A percentile compares a stretch with the other conserved stretches of the same genome.
Evolutionary conservation across 2,113 vertebrate genomes (phyloP).

Genomic region (Myiagra hebetior): DNA sequence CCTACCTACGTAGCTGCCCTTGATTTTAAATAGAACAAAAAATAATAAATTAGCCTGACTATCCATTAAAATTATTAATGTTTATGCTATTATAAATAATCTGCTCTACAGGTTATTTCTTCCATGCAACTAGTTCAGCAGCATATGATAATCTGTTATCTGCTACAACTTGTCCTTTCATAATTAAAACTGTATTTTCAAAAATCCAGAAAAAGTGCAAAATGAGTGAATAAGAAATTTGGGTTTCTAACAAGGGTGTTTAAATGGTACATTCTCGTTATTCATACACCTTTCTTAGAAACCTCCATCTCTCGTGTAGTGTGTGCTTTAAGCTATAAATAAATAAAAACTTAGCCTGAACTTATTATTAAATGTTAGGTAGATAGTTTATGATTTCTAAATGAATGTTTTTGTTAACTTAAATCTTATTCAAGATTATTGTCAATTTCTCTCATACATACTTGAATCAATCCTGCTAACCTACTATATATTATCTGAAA

Average conservation of each 20-base stretch:
- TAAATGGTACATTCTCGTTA: background rate
- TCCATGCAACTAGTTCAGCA: background rate
- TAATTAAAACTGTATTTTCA: background rate
- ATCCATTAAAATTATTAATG: background rate
- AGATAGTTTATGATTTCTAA: background rate
- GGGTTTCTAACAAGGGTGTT: background rate
- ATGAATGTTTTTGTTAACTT: background rate
- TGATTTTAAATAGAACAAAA: background rate
- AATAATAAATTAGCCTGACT: background rate
- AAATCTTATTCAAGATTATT: constrained; percentile 27
- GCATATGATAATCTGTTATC: background rate
- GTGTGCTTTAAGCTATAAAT: background rate
- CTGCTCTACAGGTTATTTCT: background rate
- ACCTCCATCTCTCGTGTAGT: background rate
- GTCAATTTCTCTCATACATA: background rate
- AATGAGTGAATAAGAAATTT: background rate
- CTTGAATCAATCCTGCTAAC: background rate
- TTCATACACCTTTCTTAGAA: background rate
- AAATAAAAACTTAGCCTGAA: background rate
- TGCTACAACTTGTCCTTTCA: background rate
- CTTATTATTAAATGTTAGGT: background rate
- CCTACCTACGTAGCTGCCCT: background rate
- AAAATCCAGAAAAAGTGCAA: background rate
- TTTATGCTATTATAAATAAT: background rate
- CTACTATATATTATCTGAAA: constrained; percentile 24